A percentile compares a stretch with the other conserved stretches of the same genome.
phyloP scores from a whole-genome alignment of 2,797 vertebrate species.

The Pantherophis vulpinus region DNA sequence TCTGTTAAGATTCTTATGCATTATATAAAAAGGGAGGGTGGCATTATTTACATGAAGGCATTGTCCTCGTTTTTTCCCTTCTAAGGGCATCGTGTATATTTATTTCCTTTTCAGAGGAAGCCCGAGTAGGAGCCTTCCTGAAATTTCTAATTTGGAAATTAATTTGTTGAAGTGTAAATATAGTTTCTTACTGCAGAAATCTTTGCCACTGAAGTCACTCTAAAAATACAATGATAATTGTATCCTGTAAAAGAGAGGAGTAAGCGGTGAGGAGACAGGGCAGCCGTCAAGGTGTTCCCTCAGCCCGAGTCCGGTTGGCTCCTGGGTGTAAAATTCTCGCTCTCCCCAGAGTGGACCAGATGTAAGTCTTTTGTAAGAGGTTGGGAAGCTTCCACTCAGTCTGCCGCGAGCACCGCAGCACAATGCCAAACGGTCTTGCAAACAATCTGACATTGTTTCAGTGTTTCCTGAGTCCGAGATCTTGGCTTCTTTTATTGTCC shows the following conservation, averaged over 20 bases:
- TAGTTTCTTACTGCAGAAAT: not conserved
- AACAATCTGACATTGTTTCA: conserved; percentile 26
- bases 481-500: conserved; percentile 27
- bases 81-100: not conserved
- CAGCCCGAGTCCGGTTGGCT: not conserved
- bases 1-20: not conserved
- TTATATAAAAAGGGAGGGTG: not conserved
- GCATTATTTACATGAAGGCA: not conserved
- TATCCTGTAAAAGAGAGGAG: conserved; percentile 1
- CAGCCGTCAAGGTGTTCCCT: conserved; percentile 14
- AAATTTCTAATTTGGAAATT: conserved; percentile 17
- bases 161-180: conserved; percentile 21
- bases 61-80: conserved; percentile 6
- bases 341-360: conserved; percentile 9
- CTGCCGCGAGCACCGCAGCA: not conserved
- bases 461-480: conserved; percentile 22
- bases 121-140: not conserved
- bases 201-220: conserved; percentile 14
- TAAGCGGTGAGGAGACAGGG: not conserved
- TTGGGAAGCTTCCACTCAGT: conserved; percentile 24
- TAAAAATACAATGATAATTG: conserved; percentile 23
- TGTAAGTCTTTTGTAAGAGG: not conserved
- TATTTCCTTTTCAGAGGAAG: conserved; percentile 1
- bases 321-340: conserved; percentile 1
- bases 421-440: conserved; percentile 8